Percentiles rank a stretch among this genome's conserved stretches.
phyloP scores from a whole-genome alignment of 2,888 invertebrate species.

The Steinernema scapterisci region DNA sequence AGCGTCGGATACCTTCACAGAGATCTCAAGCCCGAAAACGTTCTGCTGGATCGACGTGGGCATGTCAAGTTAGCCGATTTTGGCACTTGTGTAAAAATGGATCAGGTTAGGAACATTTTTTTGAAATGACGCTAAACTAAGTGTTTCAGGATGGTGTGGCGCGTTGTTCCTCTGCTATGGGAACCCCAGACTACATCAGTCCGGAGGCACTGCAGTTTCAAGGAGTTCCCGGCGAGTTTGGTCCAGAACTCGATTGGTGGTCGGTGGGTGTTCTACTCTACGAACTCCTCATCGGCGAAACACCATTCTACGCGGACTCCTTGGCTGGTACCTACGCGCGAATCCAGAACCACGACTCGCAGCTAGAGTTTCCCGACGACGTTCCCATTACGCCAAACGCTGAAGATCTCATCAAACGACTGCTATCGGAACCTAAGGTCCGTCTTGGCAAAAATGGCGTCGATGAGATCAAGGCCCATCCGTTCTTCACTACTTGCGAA shows the following conservation, averaged over 20 bases:
- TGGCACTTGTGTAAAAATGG: slow-evolving; percentile 99
- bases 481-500: slow-evolving; percentile 92
- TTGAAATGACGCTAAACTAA: neutral
- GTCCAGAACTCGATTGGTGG: slow-evolving; percentile 80
- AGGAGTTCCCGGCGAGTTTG: slow-evolving; percentile 91
- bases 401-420: slow-evolving; percentile 82
- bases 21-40: slow-evolving; percentile 88
- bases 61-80: slow-evolving; percentile 97
- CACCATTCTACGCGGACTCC: slow-evolving; percentile 98
- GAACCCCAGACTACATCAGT: slow-evolving; percentile 98
- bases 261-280: slow-evolving; percentile 97
- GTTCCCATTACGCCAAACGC: slow-evolving; percentile 82
- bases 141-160: slow-evolving; percentile 82
- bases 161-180: slow-evolving; percentile 94
- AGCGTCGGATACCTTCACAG: slow-evolving; percentile 81
- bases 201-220: slow-evolving; percentile 97
- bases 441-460: slow-evolving; percentile 85
- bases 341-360: slow-evolving; percentile 98
- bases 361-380: slow-evolving; percentile 88
- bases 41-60: slow-evolving; percentile 73
- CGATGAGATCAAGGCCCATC: slow-evolving; percentile 89
- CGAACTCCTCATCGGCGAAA: slow-evolving; percentile 94
- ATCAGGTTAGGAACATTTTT: slow-evolving; percentile 68
- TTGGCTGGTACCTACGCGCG: slow-evolving; percentile 96
- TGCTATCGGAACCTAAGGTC: slow-evolving; percentile 78